These are phyloP conservation scores for Dipodomys spectabilis DNA, from an alignment of 2,113 vertebrate species.

Conservation along the genomic window DNA sequence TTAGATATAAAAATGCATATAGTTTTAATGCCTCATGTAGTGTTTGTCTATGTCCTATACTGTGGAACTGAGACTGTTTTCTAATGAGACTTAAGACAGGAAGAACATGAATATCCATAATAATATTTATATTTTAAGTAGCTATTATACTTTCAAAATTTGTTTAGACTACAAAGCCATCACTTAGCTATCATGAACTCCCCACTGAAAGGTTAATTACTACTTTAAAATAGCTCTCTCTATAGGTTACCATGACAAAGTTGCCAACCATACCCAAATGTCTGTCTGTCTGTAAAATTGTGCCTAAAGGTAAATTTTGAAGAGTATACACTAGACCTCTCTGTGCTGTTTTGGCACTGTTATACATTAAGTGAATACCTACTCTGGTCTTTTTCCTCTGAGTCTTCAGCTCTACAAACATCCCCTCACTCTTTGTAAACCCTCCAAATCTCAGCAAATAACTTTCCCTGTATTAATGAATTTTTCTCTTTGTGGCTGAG, in stretches of 20 bases:
- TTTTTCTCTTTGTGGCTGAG: background rate
- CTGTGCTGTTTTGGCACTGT: background rate
- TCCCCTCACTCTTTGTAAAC: background rate
- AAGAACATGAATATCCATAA: background rate
- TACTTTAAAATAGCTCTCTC: background rate
- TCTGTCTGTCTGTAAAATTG: background rate
- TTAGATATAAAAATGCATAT: background rate
- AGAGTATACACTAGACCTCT: background rate
- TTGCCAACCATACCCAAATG: too few species aligned
- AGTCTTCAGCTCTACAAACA: slow-evolving; percentile 24
- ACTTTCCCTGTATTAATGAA: background rate
- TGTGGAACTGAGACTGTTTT: background rate
- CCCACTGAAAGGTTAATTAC: background rate
- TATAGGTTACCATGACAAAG: background rate
- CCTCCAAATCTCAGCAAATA: slow-evolving; percentile 35
- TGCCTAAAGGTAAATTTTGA: background rate
- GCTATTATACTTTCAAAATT: slow-evolving; percentile 8
- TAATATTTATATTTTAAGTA: background rate
- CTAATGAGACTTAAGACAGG: background rate
- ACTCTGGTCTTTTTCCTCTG: background rate
- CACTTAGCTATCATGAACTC: background rate
- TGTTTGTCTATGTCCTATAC: background rate
- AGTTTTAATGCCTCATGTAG: background rate
- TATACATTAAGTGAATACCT: background rate
- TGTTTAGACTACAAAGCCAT: background rate